Evolutionary conservation across 2,888 invertebrate species (phyloP).

Genomic region (Drosophila mulleri): DNA sequence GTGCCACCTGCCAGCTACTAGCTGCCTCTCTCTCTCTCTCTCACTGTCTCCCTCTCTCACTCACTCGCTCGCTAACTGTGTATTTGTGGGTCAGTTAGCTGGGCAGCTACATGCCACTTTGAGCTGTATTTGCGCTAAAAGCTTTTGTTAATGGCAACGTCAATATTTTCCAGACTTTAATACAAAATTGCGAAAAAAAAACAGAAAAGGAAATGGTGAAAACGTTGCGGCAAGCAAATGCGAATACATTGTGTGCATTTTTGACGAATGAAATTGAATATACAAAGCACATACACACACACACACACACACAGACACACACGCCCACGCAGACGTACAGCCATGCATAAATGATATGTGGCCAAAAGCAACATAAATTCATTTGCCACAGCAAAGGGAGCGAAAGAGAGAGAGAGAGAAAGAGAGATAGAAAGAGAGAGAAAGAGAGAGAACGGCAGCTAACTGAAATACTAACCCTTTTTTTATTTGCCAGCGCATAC

Average conservation of each 20-base stretch:
- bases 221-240: slow-evolving; percentile 51
- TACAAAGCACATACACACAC: slow-evolving; percentile 7
- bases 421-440: not conserved
- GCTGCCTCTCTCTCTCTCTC: not conserved
- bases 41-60: not conserved
- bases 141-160: slow-evolving; percentile 74
- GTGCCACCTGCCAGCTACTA: slow-evolving; percentile 7
- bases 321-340: slow-evolving; percentile 3
- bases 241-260: slow-evolving; percentile 59
- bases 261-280: slow-evolving; percentile 69
- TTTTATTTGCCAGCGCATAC: slow-evolving; percentile 26
- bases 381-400: slow-evolving; percentile 44
- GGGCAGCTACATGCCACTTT: slow-evolving; percentile 47
- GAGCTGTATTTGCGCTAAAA: slow-evolving; percentile 66
- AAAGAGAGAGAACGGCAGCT: not conserved
- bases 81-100: slow-evolving; percentile 21
- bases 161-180: slow-evolving; percentile 66
- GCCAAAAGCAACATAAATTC: slow-evolving; percentile 67
- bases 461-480: slow-evolving; percentile 60
- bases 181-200: slow-evolving; percentile 26
- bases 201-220: slow-evolving; percentile 36
- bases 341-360: slow-evolving; percentile 30
- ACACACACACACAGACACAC: not conserved
- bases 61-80: not conserved
- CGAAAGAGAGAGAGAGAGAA: not conserved